Evolutionary conservation across 2,113 vertebrate species (phyloP).

Genomic region (Nerophis lumbriciformis): DNA sequence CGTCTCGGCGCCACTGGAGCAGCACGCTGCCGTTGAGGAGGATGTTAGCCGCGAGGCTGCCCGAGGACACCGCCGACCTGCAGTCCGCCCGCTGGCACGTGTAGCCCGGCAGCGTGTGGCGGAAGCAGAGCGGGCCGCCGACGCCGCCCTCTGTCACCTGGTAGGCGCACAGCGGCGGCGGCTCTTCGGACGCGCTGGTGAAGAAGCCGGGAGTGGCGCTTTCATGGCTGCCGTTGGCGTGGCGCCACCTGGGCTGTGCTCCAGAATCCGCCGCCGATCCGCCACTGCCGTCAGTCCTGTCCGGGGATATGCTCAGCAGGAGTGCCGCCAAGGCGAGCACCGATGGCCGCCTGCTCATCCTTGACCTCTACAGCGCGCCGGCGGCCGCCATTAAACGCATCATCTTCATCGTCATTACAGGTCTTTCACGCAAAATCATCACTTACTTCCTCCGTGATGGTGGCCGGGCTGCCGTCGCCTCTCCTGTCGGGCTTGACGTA

Average conservation of each 20-base stretch:
- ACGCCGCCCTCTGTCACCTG: slow-evolving; percentile 58
- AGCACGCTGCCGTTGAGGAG: slow-evolving; percentile 86
- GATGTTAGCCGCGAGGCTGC: slow-evolving; percentile 80
- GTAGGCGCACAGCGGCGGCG: slow-evolving; percentile 67
- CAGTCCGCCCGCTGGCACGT: slow-evolving; percentile 73
- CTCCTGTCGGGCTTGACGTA: slow-evolving; percentile 46
- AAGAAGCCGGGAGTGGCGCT: slow-evolving; percentile 22
- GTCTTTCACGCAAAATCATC: neutral
- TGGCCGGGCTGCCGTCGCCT: slow-evolving; percentile 21
- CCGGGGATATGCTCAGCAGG: slow-evolving; percentile 50
- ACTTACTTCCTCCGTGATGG: slow-evolving; percentile 6
- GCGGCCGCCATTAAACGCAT: slow-evolving; percentile 37
- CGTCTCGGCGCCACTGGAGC: slow-evolving; percentile 79
- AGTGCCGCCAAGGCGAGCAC: slow-evolving; percentile 53
- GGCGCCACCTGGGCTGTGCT: slow-evolving; percentile 21
- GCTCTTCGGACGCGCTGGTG: slow-evolving; percentile 31
- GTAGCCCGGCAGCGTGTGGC: slow-evolving; percentile 74
- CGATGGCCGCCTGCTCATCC: slow-evolving; percentile 49
- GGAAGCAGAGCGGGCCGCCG: slow-evolving; percentile 79
- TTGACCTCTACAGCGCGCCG: slow-evolving; percentile 12
- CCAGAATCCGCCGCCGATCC: slow-evolving; percentile 28
- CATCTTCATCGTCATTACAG: slow-evolving; percentile 24
- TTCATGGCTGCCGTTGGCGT: slow-evolving; percentile 27
- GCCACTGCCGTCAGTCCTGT: slow-evolving; percentile 32
- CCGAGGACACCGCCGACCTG: slow-evolving; percentile 67